Conservation (phyloP, 2,797 vertebrate species). For the Darevskia mixta region DNA sequence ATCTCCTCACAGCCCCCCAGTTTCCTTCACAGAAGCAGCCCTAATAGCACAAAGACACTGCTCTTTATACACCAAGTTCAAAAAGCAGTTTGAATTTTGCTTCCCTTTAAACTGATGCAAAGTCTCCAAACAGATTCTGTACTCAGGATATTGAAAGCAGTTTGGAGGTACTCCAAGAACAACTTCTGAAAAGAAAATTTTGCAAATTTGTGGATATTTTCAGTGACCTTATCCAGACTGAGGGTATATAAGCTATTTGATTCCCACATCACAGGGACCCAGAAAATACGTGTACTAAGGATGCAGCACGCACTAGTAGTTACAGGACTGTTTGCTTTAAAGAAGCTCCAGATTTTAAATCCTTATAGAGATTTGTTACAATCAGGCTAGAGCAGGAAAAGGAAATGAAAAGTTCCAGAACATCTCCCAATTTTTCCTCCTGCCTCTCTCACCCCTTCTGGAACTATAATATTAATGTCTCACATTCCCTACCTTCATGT, state of each 20-base stretch:
- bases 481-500: constrained; percentile 52
- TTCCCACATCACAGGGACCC: constrained; percentile 26
- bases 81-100: constrained; percentile 47
- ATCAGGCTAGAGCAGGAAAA: background rate
- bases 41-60: background rate
- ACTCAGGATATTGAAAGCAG: background rate
- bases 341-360: constrained; percentile 11
- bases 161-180: background rate
- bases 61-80: constrained; percentile 29
- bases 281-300: background rate
- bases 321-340: constrained; percentile 9
- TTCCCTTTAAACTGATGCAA: constrained; percentile 51
- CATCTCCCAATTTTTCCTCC: background rate
- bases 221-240: background rate
- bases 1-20: background rate
- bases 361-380: background rate
- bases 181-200: background rate
- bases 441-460: background rate
- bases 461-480: background rate
- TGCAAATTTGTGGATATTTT: background rate
- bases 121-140: background rate
- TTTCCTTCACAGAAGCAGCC: background rate
- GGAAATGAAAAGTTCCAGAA: background rate
- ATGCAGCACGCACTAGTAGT: background rate
- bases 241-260: constrained; percentile 31